Conservation (phyloP, 2,797 vertebrate genomes). For the Cyclura pinguis region DNA sequence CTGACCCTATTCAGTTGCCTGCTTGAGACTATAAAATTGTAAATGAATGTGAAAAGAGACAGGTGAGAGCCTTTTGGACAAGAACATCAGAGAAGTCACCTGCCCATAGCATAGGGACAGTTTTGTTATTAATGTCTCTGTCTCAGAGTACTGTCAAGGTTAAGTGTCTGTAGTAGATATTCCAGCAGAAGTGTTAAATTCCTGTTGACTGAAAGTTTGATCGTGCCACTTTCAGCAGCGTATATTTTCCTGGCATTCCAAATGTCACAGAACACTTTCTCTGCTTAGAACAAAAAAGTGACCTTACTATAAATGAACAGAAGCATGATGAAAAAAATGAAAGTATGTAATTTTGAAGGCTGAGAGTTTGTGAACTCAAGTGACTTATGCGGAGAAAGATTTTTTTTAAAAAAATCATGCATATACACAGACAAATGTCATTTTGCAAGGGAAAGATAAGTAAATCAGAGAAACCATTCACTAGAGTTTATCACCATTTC, state of each 20-base stretch:
- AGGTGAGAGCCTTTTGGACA: constrained; percentile 47
- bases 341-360: constrained; percentile 4
- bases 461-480: not conserved
- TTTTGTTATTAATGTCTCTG: constrained; percentile 47
- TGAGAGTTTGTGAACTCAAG: constrained; percentile 43
- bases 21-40: not conserved
- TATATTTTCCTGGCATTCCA: constrained; percentile 37
- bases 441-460: constrained; percentile 7
- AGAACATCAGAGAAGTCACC: constrained; percentile 14
- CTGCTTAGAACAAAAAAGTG: constrained; percentile 16
- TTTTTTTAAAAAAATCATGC: not conserved
- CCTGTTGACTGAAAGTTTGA: constrained; percentile 48
- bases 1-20: constrained; percentile 29
- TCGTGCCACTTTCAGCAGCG: not conserved
- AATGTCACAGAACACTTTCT: constrained; percentile 1
- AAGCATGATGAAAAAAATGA: constrained; percentile 45
- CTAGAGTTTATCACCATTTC: constrained; percentile 9
- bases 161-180: constrained; percentile 57
- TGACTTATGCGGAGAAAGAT: constrained; percentile 1
- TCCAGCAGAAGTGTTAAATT: constrained; percentile 45
- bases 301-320: constrained; percentile 43
- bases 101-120: not conserved
- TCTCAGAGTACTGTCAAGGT: constrained; percentile 54
- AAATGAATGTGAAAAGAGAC: constrained; percentile 49
- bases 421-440: rapidly evolving